These are phyloP conservation scores for Anseranas semipalmata DNA, from an alignment of 2,113 vertebrate genomes.

Conservation along the genomic window DNA sequence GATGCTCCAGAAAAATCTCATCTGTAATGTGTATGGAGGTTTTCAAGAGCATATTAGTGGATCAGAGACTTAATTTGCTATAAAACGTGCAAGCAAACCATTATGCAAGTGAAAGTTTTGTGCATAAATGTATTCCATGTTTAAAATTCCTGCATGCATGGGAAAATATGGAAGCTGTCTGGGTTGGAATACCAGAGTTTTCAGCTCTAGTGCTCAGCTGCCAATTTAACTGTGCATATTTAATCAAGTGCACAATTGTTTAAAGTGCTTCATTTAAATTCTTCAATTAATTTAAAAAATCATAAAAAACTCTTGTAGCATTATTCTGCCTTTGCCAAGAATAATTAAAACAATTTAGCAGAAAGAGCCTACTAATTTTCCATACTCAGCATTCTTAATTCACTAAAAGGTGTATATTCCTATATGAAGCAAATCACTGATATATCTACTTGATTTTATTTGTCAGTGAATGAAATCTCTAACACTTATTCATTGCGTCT, in stretches of 20 bases:
- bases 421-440: not conserved
- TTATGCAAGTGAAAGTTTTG: not conserved
- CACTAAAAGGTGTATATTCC: not conserved
- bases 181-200: not conserved
- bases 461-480: not conserved
- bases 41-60: not conserved
- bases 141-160: not conserved
- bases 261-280: constrained; percentile 9
- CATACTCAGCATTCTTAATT: not conserved
- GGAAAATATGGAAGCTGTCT: not conserved
- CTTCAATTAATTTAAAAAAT: constrained; percentile 19
- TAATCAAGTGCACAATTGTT: not conserved
- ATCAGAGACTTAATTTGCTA: not conserved
- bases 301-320: not conserved
- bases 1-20: not conserved
- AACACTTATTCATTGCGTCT: not conserved
- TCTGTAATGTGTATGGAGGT: fast-evolving
- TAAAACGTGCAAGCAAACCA: not conserved
- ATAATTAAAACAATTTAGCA: constrained; percentile 30
- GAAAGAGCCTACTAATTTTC: constrained; percentile 10
- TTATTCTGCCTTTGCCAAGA: not conserved
- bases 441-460: not conserved
- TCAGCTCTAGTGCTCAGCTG: not conserved
- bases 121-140: not conserved
- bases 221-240: not conserved